Percentiles rank a stretch among this genome's conserved stretches.
Evolutionary conservation across 2,888 invertebrate genomes (phyloP).

Genomic region (Agrotis ipsilon): DNA sequence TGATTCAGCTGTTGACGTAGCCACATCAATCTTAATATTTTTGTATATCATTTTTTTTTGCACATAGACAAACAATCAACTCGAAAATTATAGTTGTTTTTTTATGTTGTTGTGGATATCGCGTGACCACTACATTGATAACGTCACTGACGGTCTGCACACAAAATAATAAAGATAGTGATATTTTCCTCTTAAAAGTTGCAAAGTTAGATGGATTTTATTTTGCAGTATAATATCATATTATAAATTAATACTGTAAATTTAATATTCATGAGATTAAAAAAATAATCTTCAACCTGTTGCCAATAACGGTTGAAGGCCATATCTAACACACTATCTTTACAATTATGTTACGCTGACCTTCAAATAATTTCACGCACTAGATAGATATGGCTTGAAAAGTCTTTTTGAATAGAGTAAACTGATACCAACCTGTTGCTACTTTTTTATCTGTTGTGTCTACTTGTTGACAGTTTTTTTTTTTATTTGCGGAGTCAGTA

Average conservation of each 20-base stretch:
- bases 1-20: not conserved
- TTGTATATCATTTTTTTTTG: not conserved
- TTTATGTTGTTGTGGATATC: slow-evolving; percentile 34
- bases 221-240: not conserved
- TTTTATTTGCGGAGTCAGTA: not conserved
- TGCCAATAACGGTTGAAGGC: not conserved
- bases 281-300: not conserved
- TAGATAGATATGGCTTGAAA: not conserved
- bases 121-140: slow-evolving; percentile 55
- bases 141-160: slow-evolving; percentile 17
- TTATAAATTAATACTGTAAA: not conserved
- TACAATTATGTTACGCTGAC: not conserved
- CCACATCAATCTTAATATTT: not conserved
- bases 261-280: not conserved
- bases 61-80: not conserved
- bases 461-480: too few species aligned
- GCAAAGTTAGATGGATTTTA: not conserved
- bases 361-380: not conserved
- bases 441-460: not conserved
- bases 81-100: not conserved
- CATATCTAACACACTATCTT: not conserved
- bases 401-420: not conserved
- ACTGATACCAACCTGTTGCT: slow-evolving; percentile 1
- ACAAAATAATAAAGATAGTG: slow-evolving; percentile 18
- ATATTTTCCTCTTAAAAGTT: slow-evolving; percentile 10